phyloP scores from a whole-genome alignment of 30 jellyfish, hydroid and myxozoan species.

The Aurelia aurita region DNA sequence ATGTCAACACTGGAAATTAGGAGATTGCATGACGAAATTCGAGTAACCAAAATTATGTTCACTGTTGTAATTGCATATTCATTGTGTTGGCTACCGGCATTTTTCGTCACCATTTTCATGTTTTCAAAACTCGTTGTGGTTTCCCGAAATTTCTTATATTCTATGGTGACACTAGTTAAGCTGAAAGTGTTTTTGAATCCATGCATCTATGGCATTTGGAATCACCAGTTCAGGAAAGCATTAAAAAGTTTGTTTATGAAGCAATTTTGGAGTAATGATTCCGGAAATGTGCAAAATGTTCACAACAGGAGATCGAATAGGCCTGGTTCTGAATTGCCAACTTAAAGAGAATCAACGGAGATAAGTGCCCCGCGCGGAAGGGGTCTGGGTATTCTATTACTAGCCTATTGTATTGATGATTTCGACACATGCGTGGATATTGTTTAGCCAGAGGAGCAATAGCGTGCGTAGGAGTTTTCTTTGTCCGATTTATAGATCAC shows the following conservation, averaged over 20 bases:
- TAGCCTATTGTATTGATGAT: too few species aligned
- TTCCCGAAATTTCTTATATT: slow-evolving; percentile 5
- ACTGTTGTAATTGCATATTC: slow-evolving; percentile 69
- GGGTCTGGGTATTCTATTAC: too few species aligned
- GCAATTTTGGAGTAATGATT: not conserved
- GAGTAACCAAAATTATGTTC: slow-evolving; percentile 80
- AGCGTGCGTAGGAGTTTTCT: too few species aligned
- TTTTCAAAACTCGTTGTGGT: slow-evolving; percentile 14
- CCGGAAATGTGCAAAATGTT: too few species aligned
- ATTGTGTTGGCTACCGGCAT: slow-evolving; percentile 91
- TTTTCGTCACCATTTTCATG: slow-evolving; percentile 50
- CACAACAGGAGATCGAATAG: not conserved
- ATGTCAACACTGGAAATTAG: not conserved
- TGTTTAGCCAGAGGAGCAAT: too few species aligned
- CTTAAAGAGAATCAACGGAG: too few species aligned
- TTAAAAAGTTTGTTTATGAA: slow-evolving; percentile 6
- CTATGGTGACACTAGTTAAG: slow-evolving; percentile 75
- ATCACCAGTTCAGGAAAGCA: slow-evolving; percentile 63
- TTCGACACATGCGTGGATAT: too few species aligned
- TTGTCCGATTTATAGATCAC: too few species aligned
- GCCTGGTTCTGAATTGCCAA: too few species aligned
- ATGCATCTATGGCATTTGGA: slow-evolving; percentile 77
- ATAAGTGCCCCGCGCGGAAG: too few species aligned
- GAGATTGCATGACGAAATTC: slow-evolving; percentile 44
- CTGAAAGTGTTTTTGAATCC: slow-evolving; percentile 79